Conservation (phyloP, 2,888 invertebrate species). For the Thyatira batis region DNA sequence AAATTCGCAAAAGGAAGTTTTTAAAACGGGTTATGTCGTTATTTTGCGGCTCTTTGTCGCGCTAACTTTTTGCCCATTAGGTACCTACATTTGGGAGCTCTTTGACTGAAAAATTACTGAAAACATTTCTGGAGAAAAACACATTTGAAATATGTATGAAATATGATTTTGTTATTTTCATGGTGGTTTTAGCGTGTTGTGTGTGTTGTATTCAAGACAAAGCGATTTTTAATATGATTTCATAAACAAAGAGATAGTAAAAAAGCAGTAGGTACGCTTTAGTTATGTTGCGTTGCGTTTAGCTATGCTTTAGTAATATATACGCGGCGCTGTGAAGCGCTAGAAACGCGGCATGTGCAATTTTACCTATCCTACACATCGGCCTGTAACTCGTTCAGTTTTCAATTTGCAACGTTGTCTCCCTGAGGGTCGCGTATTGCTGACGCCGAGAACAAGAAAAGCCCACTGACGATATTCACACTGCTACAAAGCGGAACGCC, state of each 20-base stretch:
- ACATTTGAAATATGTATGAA: neutral
- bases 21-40: conserved; percentile 17
- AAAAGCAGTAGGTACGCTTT: no score
- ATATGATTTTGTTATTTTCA: no score
- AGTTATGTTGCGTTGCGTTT: no score
- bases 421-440: conserved; percentile 33
- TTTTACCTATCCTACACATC: conserved; percentile 11
- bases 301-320: neutral
- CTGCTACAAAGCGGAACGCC: conserved; percentile 16
- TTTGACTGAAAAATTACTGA: conserved; percentile 6
- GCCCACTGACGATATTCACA: conserved; percentile 21
- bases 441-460: conserved; percentile 32
- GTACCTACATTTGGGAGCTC: neutral
- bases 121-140: neutral
- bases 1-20: conserved; percentile 21
- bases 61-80: neutral
- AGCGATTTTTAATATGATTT: no score
- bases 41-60: conserved; percentile 18
- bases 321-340: neutral
- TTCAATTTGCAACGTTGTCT: conserved; percentile 48
- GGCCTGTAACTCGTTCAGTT: conserved; percentile 41
- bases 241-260: no score
- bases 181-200: no score
- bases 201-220: no score
- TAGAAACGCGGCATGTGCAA: conserved; percentile 16